phyloP scores from a whole-genome alignment of 2,113 vertebrate species.

The Felis catus region F.catus_Fca126_mat1.0 CM031416.1:29222501-29223000 shows the following conservation, averaged over 20 bases:
- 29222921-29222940: constrained; percentile 90
- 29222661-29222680: constrained; percentile 93
- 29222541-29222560: background rate
- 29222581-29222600: background rate
- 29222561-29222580: background rate
- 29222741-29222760: background rate
- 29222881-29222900: constrained; percentile 89
- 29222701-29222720: constrained; percentile 96
- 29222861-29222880: constrained; percentile 91
- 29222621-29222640: background rate
- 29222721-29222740: constrained; percentile 95
- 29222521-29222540: background rate
- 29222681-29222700: constrained; percentile 94
- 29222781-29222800: background rate
- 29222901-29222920: constrained; percentile 90
- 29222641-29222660: constrained; percentile 4
- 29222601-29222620: background rate
- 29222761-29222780: background rate
- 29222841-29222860: constrained; percentile 96
- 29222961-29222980: constrained; percentile 93
- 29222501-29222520: background rate
- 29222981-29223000: constrained; percentile 91
- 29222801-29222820: background rate
- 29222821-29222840: background rate
- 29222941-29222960: constrained; percentile 91